These are phyloP conservation scores for Polia nebulosa DNA, from an alignment of 2,888 invertebrate species.

Conservation along the genomic window DNA sequence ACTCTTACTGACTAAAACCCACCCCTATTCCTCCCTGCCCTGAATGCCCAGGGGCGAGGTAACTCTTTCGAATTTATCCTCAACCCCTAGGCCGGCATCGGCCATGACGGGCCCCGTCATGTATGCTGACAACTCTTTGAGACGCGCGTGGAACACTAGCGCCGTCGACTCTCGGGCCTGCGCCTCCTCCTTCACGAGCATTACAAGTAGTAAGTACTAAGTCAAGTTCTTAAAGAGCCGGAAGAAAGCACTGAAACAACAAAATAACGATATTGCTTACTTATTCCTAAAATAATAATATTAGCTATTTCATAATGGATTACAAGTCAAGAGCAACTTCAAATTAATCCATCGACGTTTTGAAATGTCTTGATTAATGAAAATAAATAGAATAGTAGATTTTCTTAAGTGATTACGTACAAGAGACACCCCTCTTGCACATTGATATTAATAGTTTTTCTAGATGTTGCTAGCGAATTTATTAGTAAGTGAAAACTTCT, in stretches of 20 bases:
- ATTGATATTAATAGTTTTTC: conserved; percentile 43
- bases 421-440: conserved; percentile 17
- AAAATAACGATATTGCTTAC: conserved; percentile 12
- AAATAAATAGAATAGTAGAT: conserved; percentile 43
- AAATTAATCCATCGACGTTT: conserved; percentile 39
- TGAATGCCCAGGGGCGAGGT: too few relatives aligned
- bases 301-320: conserved; percentile 46
- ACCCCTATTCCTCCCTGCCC: too few relatives aligned
- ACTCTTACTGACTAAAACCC: too few relatives aligned
- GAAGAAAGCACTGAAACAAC: not conserved
- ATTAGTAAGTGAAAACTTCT: conserved; percentile 13
- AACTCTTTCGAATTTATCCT: too few relatives aligned
- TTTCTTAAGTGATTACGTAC: conserved; percentile 47
- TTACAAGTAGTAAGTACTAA: too few relatives aligned
- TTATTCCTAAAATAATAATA: conserved; percentile 27
- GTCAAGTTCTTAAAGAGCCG: not conserved
- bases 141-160: too few relatives aligned
- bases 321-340: conserved; percentile 32
- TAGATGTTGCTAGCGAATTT: conserved; percentile 13
- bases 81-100: too few relatives aligned
- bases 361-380: conserved; percentile 51
- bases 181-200: too few relatives aligned
- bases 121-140: too few relatives aligned
- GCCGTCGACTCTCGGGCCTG: too few relatives aligned
- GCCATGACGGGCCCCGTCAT: too few relatives aligned